Conservation (phyloP, 2,113 vertebrate species). For the Coreoperca whiteheadi region DNA sequence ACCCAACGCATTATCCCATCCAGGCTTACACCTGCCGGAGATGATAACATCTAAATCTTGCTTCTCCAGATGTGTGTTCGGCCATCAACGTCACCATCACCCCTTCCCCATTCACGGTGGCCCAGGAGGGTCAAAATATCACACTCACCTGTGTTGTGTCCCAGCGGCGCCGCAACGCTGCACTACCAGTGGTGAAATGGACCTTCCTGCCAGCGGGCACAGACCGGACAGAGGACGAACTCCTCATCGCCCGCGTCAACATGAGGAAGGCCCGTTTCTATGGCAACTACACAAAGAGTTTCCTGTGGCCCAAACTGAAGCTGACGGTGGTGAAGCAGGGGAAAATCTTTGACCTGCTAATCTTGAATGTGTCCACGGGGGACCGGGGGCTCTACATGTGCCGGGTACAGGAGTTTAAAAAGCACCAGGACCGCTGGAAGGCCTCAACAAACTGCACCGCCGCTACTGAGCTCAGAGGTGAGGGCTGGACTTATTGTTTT, state of each 20-base stretch:
- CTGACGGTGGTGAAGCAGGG: slow-evolving; percentile 88
- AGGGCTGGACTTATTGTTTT: slow-evolving; percentile 13
- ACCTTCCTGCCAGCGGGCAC: slow-evolving; percentile 82
- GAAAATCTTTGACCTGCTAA: slow-evolving; percentile 86
- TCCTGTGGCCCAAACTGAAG: slow-evolving; percentile 87
- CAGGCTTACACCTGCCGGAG: too few relatives aligned
- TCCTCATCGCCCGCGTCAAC: slow-evolving; percentile 92
- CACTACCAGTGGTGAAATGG: slow-evolving; percentile 92
- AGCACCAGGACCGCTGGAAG: slow-evolving; percentile 91
- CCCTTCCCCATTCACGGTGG: slow-evolving; percentile 88
- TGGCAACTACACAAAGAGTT: slow-evolving; percentile 91
- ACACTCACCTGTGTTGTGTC: slow-evolving; percentile 91
- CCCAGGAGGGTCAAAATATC: slow-evolving; percentile 89
- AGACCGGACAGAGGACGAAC: slow-evolving; percentile 81
- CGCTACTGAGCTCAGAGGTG: slow-evolving; percentile 85
- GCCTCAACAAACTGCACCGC: slow-evolving; percentile 91
- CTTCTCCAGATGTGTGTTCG: slow-evolving; percentile 85
- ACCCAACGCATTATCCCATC: too few relatives aligned
- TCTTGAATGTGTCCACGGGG: slow-evolving; percentile 85
- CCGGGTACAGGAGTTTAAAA: slow-evolving; percentile 94
- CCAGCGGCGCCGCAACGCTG: slow-evolving; percentile 87
- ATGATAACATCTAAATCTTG: background rate
- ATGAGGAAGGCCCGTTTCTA: slow-evolving; percentile 92
- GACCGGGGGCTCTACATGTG: slow-evolving; percentile 94
- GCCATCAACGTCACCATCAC: slow-evolving; percentile 93